A percentile compares a stretch with the other conserved stretches of the same genome.
These are phyloP conservation scores for Erebia palarica DNA, from an alignment of 2,888 invertebrate genomes.

Conservation along the genomic window DNA sequence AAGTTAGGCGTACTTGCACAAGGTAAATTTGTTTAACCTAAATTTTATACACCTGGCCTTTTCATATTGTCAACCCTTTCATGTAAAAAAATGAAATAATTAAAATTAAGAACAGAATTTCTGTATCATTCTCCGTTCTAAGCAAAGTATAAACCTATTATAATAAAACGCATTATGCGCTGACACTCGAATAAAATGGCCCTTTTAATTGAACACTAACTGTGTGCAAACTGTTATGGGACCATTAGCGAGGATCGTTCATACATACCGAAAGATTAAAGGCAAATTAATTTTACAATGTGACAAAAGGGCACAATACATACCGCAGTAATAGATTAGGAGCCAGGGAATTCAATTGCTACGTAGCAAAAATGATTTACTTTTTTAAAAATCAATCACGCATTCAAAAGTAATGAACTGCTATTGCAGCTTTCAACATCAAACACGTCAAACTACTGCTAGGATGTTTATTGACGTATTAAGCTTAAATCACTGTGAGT, in stretches of 20 bases:
- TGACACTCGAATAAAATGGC: constrained; percentile 49
- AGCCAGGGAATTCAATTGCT: background rate
- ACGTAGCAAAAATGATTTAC: background rate
- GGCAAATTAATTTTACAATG: constrained; percentile 42
- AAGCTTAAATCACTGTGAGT: too few relatives aligned
- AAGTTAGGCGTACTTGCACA: too few relatives aligned
- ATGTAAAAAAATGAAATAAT: background rate
- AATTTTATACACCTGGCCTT: too few relatives aligned
- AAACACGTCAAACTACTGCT: too few relatives aligned
- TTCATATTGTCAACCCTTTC: background rate
- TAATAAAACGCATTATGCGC: constrained; percentile 32
- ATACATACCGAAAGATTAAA: constrained; percentile 42
- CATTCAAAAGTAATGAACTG: too few relatives aligned
- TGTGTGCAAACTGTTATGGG: constrained; percentile 59
- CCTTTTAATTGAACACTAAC: constrained; percentile 57
- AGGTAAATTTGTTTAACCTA: too few relatives aligned
- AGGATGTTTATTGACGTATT: too few relatives aligned
- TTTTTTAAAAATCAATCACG: too few relatives aligned
- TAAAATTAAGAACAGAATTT: background rate
- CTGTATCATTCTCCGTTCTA: background rate
- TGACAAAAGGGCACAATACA: constrained; percentile 28
- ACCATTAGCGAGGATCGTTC: constrained; percentile 41
- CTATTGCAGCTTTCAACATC: too few relatives aligned
- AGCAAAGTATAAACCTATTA: background rate
- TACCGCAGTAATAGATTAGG: background rate